Percentiles rank a stretch among this genome's conserved stretches.
phyloP scores from a whole-genome alignment of 1,140 invertebrate genomes.

The Triops cancriformis region DNA sequence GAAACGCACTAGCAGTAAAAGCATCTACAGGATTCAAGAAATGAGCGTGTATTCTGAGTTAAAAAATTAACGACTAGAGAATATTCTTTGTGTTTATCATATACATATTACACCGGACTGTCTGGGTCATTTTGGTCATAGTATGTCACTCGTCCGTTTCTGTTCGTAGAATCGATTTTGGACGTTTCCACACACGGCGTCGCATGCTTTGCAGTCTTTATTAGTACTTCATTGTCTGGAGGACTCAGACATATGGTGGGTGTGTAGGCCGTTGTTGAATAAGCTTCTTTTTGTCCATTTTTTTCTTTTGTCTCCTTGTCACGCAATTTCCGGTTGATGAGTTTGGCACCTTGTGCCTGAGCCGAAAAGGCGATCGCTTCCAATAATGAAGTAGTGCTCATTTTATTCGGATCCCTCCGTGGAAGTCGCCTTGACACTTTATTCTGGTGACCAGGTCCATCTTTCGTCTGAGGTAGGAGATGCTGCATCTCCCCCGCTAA shows the following conservation, averaged over 20 bases:
- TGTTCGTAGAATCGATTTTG: background rate
- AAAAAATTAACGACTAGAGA: background rate
- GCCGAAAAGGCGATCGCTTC: slow-evolving; percentile 20
- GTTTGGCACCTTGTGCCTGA: background rate
- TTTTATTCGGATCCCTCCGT: slow-evolving; percentile 17
- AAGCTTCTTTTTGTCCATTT: background rate
- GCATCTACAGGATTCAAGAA: background rate
- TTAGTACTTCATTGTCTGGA: background rate
- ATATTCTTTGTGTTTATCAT: background rate
- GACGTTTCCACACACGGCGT: background rate
- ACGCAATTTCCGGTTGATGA: slow-evolving; percentile 10
- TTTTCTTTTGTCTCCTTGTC: background rate
- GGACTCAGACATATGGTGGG: background rate
- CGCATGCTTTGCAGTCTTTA: background rate
- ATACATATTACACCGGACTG: background rate
- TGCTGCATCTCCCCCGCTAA: slow-evolving; percentile 11
- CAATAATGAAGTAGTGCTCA: slow-evolving; percentile 24
- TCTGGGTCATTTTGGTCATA: background rate
- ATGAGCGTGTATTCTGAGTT: background rate
- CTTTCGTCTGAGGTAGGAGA: slow-evolving; percentile 4
- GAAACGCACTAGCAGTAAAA: background rate
- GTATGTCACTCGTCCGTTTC: background rate
- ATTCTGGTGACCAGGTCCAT: background rate
- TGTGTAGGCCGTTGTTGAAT: background rate
- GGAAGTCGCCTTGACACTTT: background rate